Conservation (phyloP, 2,797 vertebrate genomes). For the Xenopus petersii region DNA sequence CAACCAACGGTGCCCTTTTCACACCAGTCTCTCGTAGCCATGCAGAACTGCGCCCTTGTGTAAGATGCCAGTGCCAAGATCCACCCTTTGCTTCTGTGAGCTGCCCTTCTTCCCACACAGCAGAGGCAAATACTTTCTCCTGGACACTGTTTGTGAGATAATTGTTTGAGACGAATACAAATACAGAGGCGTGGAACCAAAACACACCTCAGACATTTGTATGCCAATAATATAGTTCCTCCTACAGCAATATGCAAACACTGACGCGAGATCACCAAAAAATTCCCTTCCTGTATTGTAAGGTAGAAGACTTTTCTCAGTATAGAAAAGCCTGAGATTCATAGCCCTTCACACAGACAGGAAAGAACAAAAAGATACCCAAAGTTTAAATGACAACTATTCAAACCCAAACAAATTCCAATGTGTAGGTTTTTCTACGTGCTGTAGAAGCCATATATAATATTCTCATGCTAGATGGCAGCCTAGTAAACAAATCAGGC, state of each 20-base stretch:
- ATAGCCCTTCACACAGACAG: too few species aligned
- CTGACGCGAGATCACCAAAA: neutral
- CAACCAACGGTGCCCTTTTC: slow-evolving; percentile 24
- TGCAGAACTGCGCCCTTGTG: slow-evolving; percentile 18
- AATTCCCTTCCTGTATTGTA: too few species aligned
- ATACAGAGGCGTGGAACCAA: slow-evolving; percentile 12
- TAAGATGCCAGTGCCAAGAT: slow-evolving; percentile 18
- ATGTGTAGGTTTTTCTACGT: too few species aligned
- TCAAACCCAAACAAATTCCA: too few species aligned
- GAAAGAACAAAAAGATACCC: too few species aligned
- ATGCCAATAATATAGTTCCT: neutral
- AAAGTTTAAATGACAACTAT: too few species aligned
- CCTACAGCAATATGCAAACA: slow-evolving; percentile 22
- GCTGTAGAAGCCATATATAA: too few species aligned
- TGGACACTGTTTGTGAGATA: slow-evolving; percentile 21
- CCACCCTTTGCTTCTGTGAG: slow-evolving; percentile 39
- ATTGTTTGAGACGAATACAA: slow-evolving; percentile 26
- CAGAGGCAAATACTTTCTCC: slow-evolving; percentile 18
- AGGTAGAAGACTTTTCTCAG: too few species aligned
- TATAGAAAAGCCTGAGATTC: too few species aligned
- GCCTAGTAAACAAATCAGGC: too few species aligned
- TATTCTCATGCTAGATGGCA: too few species aligned
- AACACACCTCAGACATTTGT: neutral
- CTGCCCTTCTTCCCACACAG: slow-evolving; percentile 47
- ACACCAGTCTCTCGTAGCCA: slow-evolving; percentile 14